Evolutionary conservation across 2,888 invertebrate species (phyloP).

Genomic region (Allygus modestus): DNA sequence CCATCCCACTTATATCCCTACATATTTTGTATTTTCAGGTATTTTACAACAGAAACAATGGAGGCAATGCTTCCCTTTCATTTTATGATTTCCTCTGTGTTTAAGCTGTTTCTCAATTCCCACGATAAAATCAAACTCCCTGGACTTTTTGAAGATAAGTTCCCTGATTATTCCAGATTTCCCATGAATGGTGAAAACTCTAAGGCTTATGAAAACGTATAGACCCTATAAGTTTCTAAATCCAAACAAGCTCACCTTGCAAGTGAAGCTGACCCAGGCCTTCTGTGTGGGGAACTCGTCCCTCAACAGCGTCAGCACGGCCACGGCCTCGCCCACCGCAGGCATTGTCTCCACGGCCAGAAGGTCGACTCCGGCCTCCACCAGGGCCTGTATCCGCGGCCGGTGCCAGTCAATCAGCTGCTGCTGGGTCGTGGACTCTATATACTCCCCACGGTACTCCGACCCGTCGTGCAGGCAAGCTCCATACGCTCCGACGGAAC

Average conservation of each 20-base stretch:
- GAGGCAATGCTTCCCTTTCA: no score
- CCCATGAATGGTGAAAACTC: no score
- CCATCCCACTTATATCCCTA: no score
- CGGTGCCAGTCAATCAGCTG: slow-evolving; percentile 90
- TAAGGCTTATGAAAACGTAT: no score
- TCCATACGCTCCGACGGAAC: slow-evolving; percentile 95
- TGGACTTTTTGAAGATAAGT: no score
- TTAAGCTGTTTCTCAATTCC: no score
- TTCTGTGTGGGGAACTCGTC: slow-evolving; percentile 88
- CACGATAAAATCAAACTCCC: no score
- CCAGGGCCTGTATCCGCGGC: slow-evolving; percentile 86
- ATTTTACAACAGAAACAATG: no score
- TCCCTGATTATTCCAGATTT: no score
- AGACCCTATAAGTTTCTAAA: no score
- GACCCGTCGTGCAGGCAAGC: slow-evolving; percentile 94
- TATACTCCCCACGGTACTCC: slow-evolving; percentile 94
- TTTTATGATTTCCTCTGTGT: no score
- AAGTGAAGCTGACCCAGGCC: slow-evolving; percentile 95
- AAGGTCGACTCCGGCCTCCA: slow-evolving; percentile 90
- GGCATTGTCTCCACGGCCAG: slow-evolving; percentile 96
- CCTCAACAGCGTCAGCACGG: slow-evolving; percentile 86
- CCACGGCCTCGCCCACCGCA: slow-evolving; percentile 82
- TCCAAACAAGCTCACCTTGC: slow-evolving; percentile 87
- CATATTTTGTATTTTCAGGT: no score
- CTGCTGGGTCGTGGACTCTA: slow-evolving; percentile 80